Percentiles rank a stretch among this genome's conserved stretches.
Evolutionary conservation across 1,140 invertebrate genomes (phyloP).

Genomic region (Planococcus citri): DNA sequence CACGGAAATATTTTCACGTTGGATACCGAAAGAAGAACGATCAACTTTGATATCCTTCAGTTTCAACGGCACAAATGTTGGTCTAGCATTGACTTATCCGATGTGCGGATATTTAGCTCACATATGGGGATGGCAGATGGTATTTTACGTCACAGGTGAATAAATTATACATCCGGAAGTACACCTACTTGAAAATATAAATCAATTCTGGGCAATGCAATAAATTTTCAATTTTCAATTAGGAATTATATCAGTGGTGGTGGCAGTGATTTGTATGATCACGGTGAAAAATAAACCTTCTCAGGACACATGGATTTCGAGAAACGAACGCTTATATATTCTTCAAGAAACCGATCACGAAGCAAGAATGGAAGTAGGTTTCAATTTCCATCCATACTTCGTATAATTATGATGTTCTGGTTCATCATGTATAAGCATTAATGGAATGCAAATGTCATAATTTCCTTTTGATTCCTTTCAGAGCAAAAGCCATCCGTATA

Average conservation of each 20-base stretch:
- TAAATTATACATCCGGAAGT: too few species aligned
- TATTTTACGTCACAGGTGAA: constrained; percentile 81
- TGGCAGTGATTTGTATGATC: background rate
- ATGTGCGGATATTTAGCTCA: constrained; percentile 56
- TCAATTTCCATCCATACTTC: too few species aligned
- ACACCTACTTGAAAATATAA: background rate
- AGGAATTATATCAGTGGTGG: too few species aligned
- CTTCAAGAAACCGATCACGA: background rate
- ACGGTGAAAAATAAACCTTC: background rate
- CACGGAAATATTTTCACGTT: constrained; percentile 72
- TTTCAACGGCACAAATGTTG: constrained; percentile 69
- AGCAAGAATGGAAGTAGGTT: background rate
- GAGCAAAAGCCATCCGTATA: too few species aligned
- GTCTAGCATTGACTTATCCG: constrained; percentile 69
- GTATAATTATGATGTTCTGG: too few species aligned
- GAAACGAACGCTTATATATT: background rate
- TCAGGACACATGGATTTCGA: background rate
- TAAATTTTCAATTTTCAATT: background rate
- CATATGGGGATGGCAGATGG: constrained; percentile 64
- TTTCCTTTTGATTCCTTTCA: too few species aligned
- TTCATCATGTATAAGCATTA: too few species aligned
- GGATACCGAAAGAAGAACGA: constrained; percentile 74
- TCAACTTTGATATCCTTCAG: constrained; percentile 61
- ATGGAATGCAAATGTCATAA: too few species aligned
- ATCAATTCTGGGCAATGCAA: background rate